Conservation (phyloP, 2,888 invertebrate species). For the Notodonta ziczac region DNA sequence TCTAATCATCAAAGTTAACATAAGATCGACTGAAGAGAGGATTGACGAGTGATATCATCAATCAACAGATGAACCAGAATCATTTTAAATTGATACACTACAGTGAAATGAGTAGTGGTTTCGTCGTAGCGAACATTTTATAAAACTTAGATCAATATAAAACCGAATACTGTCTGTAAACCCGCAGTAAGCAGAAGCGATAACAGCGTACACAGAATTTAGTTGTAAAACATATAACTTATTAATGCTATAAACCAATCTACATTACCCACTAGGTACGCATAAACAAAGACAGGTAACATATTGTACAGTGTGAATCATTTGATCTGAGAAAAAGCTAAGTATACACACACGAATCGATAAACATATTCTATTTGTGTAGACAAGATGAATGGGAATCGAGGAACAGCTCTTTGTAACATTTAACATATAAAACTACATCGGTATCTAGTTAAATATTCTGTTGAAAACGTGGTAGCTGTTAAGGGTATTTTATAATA, state of each 20-base stretch:
- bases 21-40: no score
- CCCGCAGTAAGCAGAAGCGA: conserved; percentile 16
- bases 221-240: conserved; percentile 13
- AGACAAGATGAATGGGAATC: conserved; percentile 28
- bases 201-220: conserved; percentile 21
- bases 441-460: background rate
- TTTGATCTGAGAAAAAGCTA: background rate
- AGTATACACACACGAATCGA: conserved; percentile 17
- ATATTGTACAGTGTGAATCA: background rate
- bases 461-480: no score
- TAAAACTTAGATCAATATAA: conserved; percentile 6
- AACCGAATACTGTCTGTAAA: conserved; percentile 9
- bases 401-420: background rate
- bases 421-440: background rate
- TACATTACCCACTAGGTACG: conserved; percentile 12
- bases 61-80: no score
- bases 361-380: conserved; percentile 37
- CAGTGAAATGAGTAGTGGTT: no score
- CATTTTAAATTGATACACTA: no score
- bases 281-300: conserved; percentile 9
- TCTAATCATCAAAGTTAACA: no score
- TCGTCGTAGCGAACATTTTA: background rate
- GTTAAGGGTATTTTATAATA: no score
- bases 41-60: no score
- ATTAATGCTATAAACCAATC: conserved; percentile 27